These are phyloP conservation scores for Ochropleura leucogaster DNA, from an alignment of 2,888 invertebrate species.

Conservation along the genomic window DNA sequence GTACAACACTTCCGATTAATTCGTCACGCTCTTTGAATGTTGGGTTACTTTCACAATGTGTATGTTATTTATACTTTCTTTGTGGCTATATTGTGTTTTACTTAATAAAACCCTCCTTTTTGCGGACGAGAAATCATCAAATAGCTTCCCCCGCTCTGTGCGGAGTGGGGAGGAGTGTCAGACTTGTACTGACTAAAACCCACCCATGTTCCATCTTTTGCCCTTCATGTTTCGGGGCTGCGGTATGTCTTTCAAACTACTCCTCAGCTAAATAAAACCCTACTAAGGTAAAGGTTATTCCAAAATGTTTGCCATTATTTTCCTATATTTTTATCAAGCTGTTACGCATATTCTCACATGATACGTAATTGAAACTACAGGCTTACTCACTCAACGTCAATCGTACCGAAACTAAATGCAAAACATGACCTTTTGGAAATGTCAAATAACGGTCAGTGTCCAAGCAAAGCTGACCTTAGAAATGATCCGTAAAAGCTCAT, in stretches of 20 bases:
- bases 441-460: background rate
- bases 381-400: background rate
- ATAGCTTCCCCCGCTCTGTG: no score
- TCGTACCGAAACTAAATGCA: background rate
- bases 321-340: background rate
- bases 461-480: conserved; percentile 17
- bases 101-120: no score
- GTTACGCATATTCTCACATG: background rate
- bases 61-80: background rate
- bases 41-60: background rate
- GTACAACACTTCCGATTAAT: conserved; percentile 5
- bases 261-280: background rate
- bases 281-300: background rate
- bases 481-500: conserved; percentile 10
- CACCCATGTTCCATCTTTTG: no score
- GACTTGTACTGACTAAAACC: no score
- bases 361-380: background rate
- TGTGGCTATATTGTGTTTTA: background rate
- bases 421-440: conserved; percentile 6
- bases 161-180: no score
- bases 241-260: no score
- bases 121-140: no score
- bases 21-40: background rate
- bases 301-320: background rate
- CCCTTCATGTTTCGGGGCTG: no score